phyloP scores from a whole-genome alignment of 2,113 vertebrate species.

The Misgurnus mizolepis region DNA sequence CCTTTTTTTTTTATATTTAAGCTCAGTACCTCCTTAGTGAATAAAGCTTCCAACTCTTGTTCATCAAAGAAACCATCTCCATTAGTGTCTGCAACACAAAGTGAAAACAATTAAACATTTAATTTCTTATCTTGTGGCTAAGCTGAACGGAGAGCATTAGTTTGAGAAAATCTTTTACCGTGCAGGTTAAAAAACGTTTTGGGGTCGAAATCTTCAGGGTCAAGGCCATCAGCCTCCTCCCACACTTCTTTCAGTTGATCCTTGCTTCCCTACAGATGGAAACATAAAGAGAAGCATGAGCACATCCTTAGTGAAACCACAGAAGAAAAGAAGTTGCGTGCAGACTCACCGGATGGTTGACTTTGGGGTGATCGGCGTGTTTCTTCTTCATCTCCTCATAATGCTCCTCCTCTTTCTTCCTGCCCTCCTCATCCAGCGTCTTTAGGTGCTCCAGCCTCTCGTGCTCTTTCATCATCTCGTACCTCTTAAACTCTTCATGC shows the following conservation, averaged over 20 bases:
- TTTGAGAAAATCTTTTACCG: slow-evolving; percentile 73
- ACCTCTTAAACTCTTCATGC: slow-evolving; percentile 96
- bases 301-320: background rate
- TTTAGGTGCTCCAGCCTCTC: slow-evolving; percentile 91
- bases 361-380: slow-evolving; percentile 92
- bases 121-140: background rate
- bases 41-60: slow-evolving; percentile 94
- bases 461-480: slow-evolving; percentile 98
- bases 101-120: background rate
- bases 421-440: slow-evolving; percentile 86
- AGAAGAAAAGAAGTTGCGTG: too few species aligned
- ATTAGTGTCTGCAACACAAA: slow-evolving; percentile 82
- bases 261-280: slow-evolving; percentile 86
- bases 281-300: background rate
- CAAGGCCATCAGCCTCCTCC: slow-evolving; percentile 95
- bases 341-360: slow-evolving; percentile 91
- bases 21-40: slow-evolving; percentile 91
- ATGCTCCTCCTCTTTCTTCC: slow-evolving; percentile 86
- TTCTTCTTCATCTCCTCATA: slow-evolving; percentile 96
- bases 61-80: slow-evolving; percentile 94
- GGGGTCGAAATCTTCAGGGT: slow-evolving; percentile 95
- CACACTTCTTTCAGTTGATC: slow-evolving; percentile 97
- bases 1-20: background rate
- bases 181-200: slow-evolving; percentile 98
- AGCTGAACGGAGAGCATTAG: background rate